Percentiles rank a stretch among this genome's conserved stretches.
Evolutionary conservation across 2,888 invertebrate genomes (phyloP).

Genomic region (Eurois occulta): DNA sequence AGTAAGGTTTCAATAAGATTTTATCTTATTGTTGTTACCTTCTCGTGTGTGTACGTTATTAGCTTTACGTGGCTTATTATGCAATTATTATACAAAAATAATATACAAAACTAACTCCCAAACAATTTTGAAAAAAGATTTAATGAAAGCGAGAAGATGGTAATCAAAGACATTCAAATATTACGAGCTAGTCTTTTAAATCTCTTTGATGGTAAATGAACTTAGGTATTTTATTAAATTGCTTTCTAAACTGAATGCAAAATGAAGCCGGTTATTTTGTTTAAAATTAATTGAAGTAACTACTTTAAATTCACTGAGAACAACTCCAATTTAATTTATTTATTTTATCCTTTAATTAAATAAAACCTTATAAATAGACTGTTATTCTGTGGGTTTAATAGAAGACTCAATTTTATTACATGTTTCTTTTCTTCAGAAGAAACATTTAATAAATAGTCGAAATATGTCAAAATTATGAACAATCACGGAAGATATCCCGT

Average conservation of each 20-base stretch:
- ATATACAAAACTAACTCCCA: neutral
- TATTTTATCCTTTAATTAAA: neutral
- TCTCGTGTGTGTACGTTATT: too few relatives aligned
- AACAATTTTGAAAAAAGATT: neutral
- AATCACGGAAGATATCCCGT: too few relatives aligned
- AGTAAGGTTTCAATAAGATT: too few relatives aligned
- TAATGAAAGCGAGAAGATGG: neutral
- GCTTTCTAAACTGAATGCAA: neutral
- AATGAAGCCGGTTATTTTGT: constrained; percentile 29
- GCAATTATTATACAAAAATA: too few relatives aligned
- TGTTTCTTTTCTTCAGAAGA: too few relatives aligned
- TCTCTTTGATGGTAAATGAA: neutral
- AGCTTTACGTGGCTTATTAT: too few relatives aligned
- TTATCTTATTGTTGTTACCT: too few relatives aligned
- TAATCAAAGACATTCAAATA: too few relatives aligned
- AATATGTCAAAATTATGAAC: too few relatives aligned
- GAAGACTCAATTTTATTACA: neutral
- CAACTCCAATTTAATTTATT: neutral
- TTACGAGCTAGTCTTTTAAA: too few relatives aligned
- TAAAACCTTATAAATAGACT: neutral
- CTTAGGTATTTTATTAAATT: constrained; percentile 1
- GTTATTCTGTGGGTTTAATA: neutral
- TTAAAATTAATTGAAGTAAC: neutral
- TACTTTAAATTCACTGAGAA: neutral
- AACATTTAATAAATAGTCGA: too few relatives aligned